Base-by-base conservation (phyloP, 2,797 vertebrate species). In the Melanotaenia boesemani region DNA sequence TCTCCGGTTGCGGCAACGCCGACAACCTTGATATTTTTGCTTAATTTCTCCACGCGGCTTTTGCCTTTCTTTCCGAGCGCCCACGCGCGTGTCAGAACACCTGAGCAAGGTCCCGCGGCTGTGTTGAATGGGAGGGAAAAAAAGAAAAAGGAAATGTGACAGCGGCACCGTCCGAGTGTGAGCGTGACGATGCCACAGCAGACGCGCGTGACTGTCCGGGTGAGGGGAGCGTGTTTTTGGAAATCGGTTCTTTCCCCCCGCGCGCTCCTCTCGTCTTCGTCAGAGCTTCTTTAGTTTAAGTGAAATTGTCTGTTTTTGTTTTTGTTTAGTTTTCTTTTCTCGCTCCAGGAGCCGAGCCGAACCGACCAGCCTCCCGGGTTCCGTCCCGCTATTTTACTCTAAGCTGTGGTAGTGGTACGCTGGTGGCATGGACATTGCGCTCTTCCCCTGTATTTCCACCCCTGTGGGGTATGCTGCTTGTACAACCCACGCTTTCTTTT, bases 331-430 rank as follows among this genome's bases (percentile, higher is more conserved):
- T 13, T 41, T 46, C 32, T 46, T 44, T 5, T 44, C 44, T n/a
- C 71, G 52, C 46, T 88, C 79, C 84, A 74, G 74, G 70, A 74
- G 66, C 82, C 79, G 56, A 83, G 74, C 79, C 82, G 62, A 82
- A 78, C 77, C 93, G 92, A 94, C 90, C 95, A 93, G 93, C 93
- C 95, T 93, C 91, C 92, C 6, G 91, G 91, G 95, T 92, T 95
- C 94, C 93, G 94, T 95, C 84, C 85, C 71, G 82, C 74, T 94
- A 94, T 86, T 92, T 93, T 94, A 94, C 94, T 88, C 90, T 92
- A 50, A 71, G 78, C 78, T 63, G 74, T 77, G 71, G 81, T 72
- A 73, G 67, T 77, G 80, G 48, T 85, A 84, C 67, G 88, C 86
- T 90, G 88, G 86, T 89, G 90, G 81, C 90, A 82, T 81, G 89